phyloP scores from a whole-genome alignment of 2,797 vertebrate species.

The Hyperoplus immaculatus region DNA sequence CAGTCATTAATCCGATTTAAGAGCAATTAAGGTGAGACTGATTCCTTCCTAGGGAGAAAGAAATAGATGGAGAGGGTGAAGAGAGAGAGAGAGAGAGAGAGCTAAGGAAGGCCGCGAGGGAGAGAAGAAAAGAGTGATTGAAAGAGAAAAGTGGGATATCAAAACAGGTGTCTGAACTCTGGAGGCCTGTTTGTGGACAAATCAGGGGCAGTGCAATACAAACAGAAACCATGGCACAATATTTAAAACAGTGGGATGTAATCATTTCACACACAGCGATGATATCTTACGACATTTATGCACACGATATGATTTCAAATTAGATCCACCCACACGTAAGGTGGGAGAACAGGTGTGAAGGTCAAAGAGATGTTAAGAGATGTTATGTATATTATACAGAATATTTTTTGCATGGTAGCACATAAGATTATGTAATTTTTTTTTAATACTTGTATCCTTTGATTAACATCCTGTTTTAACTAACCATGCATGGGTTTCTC shows the following conservation, averaged over 20 bases:
- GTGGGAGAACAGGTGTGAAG: not conserved
- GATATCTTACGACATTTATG: not conserved
- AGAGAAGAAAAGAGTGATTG: constrained; percentile 69
- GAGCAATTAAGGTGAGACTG: constrained; percentile 88
- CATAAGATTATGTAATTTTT: constrained; percentile 11
- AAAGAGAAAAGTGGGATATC: constrained; percentile 69
- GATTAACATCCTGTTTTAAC: constrained; percentile 15
- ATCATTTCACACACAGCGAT: not conserved
- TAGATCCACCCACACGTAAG: not conserved
- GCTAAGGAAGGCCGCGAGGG: constrained; percentile 46
- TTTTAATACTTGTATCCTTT: not conserved
- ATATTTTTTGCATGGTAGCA: not conserved
- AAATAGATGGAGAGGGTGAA: constrained; percentile 77
- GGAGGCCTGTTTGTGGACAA: constrained; percentile 38
- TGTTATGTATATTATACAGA: not conserved
- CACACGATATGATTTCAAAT: not conserved
- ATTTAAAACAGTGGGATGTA: not conserved
- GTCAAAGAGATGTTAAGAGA: constrained; percentile 1
- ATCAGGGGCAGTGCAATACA: constrained; percentile 10
- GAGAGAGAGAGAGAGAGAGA: constrained; percentile 45
- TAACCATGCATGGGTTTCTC: constrained; percentile 11
- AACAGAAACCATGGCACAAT: not conserved
- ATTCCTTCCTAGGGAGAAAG: constrained; percentile 84
- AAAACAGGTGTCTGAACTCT: constrained; percentile 58
- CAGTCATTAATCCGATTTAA: constrained; percentile 90